These are phyloP conservation scores for Adela reaumurella DNA, from an alignment of 2,888 invertebrate genomes.

Conservation along the genomic window DNA sequence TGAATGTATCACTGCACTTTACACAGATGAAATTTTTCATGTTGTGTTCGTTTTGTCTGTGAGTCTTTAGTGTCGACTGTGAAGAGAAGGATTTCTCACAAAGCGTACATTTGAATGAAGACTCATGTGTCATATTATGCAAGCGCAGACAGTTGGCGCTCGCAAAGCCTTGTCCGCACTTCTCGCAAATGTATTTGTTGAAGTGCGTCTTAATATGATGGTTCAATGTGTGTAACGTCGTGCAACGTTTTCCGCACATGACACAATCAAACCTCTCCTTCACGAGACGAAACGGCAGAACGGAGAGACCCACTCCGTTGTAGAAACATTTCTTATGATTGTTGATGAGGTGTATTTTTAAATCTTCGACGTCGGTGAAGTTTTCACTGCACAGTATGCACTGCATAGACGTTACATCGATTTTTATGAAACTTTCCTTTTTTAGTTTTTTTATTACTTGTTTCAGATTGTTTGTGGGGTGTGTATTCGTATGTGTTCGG, in stretches of 20 bases:
- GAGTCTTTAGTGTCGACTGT: not conserved
- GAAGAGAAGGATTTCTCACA: not conserved
- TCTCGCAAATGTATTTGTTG: slow-evolving; percentile 28
- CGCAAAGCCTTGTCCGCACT: slow-evolving; percentile 29
- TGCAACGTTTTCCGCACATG: slow-evolving; percentile 21
- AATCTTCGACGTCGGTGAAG: not conserved
- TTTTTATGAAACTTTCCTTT: not conserved
- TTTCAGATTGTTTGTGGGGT: not conserved
- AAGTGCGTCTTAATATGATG: slow-evolving; percentile 30
- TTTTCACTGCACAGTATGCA: not conserved
- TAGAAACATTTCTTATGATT: slow-evolving; percentile 15
- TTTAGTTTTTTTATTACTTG: not conserved
- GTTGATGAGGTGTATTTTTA: not conserved
- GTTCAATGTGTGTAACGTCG: slow-evolving; percentile 24
- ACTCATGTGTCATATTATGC: not conserved
- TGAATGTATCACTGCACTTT: not conserved
- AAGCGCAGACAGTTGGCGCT: not conserved
- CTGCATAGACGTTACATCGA: not conserved
- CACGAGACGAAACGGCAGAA: slow-evolving; percentile 27
- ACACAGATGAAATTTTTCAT: not conserved
- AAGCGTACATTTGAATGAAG: not conserved
- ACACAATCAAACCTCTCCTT: slow-evolving; percentile 18
- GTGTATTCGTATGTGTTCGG: not conserved
- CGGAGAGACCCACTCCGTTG: slow-evolving; percentile 21
- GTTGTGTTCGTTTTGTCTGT: not conserved